Evolutionary conservation across 1,140 invertebrate species (phyloP).

Genomic region (Calliphora vicina): DNA sequence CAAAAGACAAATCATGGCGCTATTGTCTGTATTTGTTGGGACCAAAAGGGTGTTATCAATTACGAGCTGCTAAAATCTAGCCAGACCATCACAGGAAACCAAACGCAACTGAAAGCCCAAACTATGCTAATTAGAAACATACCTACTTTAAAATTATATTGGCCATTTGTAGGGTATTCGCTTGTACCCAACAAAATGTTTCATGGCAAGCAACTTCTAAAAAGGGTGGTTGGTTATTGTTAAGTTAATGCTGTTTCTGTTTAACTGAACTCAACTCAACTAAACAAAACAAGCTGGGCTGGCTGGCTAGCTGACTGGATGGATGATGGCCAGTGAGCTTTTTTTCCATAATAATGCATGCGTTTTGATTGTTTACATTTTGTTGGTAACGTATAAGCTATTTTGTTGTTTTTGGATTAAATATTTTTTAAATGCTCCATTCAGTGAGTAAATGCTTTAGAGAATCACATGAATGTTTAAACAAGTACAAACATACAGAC

Average conservation of each 20-base stretch:
- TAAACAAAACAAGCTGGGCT: background rate
- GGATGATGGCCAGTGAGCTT: background rate
- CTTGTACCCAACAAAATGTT: background rate
- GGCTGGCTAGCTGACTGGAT: background rate
- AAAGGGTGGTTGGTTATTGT: background rate
- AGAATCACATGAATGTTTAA: background rate
- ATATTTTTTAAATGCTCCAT: background rate
- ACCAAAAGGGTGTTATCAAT: too few relatives aligned
- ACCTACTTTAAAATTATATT: too few relatives aligned
- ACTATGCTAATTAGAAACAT: too few relatives aligned
- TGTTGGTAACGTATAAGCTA: background rate
- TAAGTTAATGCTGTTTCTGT: background rate
- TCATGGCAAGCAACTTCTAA: conserved; percentile 18
- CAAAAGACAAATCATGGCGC: too few relatives aligned
- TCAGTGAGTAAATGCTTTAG: background rate
- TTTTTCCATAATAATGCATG: background rate
- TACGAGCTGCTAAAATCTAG: too few relatives aligned
- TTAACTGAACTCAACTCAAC: background rate
- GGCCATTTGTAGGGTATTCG: background rate
- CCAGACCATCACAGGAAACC: too few relatives aligned
- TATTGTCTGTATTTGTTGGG: too few relatives aligned
- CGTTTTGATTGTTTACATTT: background rate
- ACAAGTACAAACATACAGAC: too few relatives aligned
- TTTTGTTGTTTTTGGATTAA: background rate
- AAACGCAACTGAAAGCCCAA: too few relatives aligned